phyloP scores from a whole-genome alignment of 2,888 invertebrate species.

The Chymomyza caudatula region DNA sequence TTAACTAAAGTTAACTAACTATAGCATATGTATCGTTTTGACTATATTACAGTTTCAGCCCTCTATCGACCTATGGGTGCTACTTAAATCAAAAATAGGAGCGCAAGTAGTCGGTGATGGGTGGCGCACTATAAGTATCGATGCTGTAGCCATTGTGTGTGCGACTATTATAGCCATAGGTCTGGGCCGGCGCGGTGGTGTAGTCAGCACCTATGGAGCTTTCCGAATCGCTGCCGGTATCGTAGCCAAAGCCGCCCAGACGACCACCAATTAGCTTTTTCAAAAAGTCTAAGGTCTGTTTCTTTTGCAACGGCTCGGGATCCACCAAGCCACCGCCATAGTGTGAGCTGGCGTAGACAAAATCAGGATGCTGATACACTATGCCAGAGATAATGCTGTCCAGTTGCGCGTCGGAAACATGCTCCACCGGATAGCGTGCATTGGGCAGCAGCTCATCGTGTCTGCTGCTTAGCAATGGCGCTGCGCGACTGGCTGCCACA shows the following conservation, averaged over 20 bases:
- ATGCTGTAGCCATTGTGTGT: slow-evolving; percentile 52
- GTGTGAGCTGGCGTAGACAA: slow-evolving; percentile 55
- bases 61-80: background rate
- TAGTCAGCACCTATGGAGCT: slow-evolving; percentile 43
- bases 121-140: slow-evolving; percentile 53
- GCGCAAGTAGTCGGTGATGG: slow-evolving; percentile 53
- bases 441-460: slow-evolving; percentile 17
- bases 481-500: background rate
- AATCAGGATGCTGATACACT: slow-evolving; percentile 69
- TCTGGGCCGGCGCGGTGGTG: slow-evolving; percentile 41
- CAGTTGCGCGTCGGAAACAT: slow-evolving; percentile 58
- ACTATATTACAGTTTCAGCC: slow-evolving; percentile 12
- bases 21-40: background rate
- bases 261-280: slow-evolving; percentile 65
- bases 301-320: slow-evolving; percentile 59
- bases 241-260: slow-evolving; percentile 61
- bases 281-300: slow-evolving; percentile 68
- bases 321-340: slow-evolving; percentile 62
- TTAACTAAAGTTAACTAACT: background rate
- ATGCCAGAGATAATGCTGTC: slow-evolving; percentile 72
- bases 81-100: slow-evolving; percentile 53
- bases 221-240: slow-evolving; percentile 43
- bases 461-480: background rate
- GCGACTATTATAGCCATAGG: slow-evolving; percentile 57
- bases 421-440: slow-evolving; percentile 53